A percentile compares a stretch with the other conserved stretches of the same genome.
phyloP scores from a whole-genome alignment of 2,113 vertebrate genomes.

The Seriola aureovittata region DNA sequence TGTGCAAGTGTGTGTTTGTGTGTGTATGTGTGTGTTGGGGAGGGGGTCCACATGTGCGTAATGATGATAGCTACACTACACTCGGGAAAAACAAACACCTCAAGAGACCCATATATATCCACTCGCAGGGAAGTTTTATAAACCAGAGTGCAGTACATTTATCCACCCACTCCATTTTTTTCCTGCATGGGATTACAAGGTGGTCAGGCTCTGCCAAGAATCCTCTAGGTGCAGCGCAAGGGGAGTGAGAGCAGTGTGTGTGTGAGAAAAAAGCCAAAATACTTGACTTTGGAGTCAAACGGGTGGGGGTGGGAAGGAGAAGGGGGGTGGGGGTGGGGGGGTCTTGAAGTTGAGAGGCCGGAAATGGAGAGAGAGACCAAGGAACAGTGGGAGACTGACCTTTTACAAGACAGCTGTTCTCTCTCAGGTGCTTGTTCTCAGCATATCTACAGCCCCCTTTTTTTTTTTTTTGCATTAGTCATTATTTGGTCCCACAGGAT shows the following conservation, averaged over 20 bases:
- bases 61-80: constrained; percentile 86
- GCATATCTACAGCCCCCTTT: constrained; percentile 88
- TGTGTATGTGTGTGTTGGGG: constrained; percentile 2
- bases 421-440: constrained; percentile 97
- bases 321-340: constrained; percentile 36
- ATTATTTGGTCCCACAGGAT: constrained; percentile 90
- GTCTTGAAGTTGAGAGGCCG: constrained; percentile 59
- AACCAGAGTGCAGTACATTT: constrained; percentile 85
- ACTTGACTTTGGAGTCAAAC: constrained; percentile 88
- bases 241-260: constrained; percentile 71
- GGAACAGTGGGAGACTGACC: constrained; percentile 85
- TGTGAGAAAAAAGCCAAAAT: constrained; percentile 79
- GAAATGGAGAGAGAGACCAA: constrained; percentile 72
- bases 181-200: constrained; percentile 91
- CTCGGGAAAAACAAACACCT: constrained; percentile 92
- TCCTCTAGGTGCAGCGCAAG: constrained; percentile 89
- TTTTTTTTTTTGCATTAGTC: constrained; percentile 88
- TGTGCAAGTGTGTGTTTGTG: constrained; percentile 28
- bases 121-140: constrained; percentile 92
- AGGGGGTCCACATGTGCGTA: constrained; percentile 73
- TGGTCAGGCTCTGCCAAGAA: constrained; percentile 91
- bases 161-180: constrained; percentile 89
- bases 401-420: constrained; percentile 97
- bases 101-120: constrained; percentile 88
- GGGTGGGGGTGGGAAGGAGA: constrained; percentile 87